Evolutionary conservation across 2,888 invertebrate species (phyloP).

Genomic region (Xestia rhomboidea): DNA sequence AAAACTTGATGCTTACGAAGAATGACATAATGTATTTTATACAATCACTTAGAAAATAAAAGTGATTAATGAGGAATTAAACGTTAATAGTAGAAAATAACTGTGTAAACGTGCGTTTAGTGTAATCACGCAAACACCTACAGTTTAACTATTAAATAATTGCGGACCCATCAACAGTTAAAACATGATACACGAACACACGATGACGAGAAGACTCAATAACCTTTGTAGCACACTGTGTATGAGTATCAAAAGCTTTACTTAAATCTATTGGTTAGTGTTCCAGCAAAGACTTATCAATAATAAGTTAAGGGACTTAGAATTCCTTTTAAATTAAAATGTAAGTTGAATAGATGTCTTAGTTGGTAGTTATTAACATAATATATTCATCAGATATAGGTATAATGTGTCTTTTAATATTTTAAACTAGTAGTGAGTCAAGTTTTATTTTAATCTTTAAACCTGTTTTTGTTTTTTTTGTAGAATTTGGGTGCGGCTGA

Average conservation of each 20-base stretch:
- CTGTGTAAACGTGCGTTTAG: conserved; percentile 37
- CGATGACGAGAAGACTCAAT: conserved; percentile 12
- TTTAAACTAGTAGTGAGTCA: background rate
- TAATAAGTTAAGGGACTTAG: background rate
- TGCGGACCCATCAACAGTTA: conserved; percentile 20
- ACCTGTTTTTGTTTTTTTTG: conserved; percentile 31
- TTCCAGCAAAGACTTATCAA: background rate
- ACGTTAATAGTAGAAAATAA: conserved; percentile 56
- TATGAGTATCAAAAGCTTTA: conserved; percentile 24
- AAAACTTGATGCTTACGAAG: conserved; percentile 32
- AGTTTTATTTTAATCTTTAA: conserved; percentile 25
- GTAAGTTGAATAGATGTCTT: background rate
- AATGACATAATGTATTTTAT: conserved; percentile 37
- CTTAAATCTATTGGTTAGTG: background rate
- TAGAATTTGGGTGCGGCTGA: conserved; percentile 2
- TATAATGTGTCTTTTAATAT: background rate
- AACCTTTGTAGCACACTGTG: background rate
- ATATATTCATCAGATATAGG: background rate
- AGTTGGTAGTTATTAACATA: conserved; percentile 3
- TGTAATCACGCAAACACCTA: conserved; percentile 57
- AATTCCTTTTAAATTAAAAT: background rate
- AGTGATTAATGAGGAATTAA: conserved; percentile 50
- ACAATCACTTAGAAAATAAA: conserved; percentile 47
- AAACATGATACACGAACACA: background rate
- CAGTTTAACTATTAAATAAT: conserved; percentile 47